Conservation (phyloP, 2,888 invertebrate genomes). For the Aspidapion aeneum region DNA sequence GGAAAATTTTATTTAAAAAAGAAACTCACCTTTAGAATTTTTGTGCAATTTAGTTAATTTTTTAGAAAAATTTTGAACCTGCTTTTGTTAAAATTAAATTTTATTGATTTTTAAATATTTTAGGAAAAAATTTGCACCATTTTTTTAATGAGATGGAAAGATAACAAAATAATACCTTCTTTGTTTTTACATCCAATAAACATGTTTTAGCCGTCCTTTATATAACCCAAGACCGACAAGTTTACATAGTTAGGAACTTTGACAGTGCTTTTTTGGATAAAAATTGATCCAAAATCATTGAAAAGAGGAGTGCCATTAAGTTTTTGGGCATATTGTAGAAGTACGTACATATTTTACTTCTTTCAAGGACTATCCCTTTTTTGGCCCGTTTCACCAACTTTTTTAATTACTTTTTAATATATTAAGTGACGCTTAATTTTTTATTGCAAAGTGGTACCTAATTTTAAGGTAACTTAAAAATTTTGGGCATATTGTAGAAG, state of each 20-base stretch:
- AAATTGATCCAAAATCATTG: background rate
- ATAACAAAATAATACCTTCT: background rate
- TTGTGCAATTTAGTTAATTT: background rate
- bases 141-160: background rate
- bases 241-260: background rate
- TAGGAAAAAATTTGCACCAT: background rate
- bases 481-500: too few relatives aligned
- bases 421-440: too few relatives aligned
- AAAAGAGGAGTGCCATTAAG: background rate
- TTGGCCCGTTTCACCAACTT: too few relatives aligned
- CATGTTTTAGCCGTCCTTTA: background rate
- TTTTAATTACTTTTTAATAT: too few relatives aligned
- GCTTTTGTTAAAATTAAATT: background rate
- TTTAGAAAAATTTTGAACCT: conserved; percentile 1
- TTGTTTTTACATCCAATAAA: background rate
- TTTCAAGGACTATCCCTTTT: background rate
- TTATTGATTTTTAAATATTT: background rate
- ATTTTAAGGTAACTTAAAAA: too few relatives aligned
- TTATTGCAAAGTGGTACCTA: too few relatives aligned
- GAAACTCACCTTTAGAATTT: conserved; percentile 17
- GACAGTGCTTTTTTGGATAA: background rate
- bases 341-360: background rate
- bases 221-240: background rate
- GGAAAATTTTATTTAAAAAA: conserved; percentile 22
- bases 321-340: background rate